Evolutionary conservation across 2,797 vertebrate genomes (phyloP).

Genomic region (Myotis daubentonii): DNA sequence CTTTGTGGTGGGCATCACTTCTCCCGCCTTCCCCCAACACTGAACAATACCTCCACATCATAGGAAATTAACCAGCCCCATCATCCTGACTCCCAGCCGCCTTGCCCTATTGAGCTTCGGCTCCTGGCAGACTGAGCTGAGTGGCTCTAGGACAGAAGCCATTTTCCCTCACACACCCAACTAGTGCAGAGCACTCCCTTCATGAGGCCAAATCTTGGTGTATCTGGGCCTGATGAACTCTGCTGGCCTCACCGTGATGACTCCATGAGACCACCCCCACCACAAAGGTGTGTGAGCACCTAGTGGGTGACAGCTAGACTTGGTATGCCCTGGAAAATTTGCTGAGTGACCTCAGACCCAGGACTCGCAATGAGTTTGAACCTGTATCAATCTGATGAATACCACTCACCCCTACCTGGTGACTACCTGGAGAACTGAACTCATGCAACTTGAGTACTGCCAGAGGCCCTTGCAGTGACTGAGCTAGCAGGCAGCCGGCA

Average conservation of each 20-base stretch:
- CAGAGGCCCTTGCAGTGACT: too few species aligned
- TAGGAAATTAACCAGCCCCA: neutral
- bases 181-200: too few species aligned
- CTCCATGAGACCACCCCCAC: neutral
- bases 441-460: too few species aligned
- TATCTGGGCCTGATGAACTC: too few species aligned
- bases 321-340: neutral
- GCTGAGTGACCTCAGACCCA: neutral
- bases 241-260: neutral
- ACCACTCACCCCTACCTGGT: neutral
- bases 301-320: neutral
- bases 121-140: neutral
- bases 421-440: too few species aligned
- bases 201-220: too few species aligned
- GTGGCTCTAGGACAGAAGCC: neutral
- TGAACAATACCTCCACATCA: neutral
- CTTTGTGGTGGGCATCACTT: neutral
- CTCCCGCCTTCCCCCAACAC: neutral
- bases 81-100: neutral
- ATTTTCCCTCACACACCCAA: neutral
- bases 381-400: neutral
- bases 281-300: neutral
- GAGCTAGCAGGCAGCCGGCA: too few species aligned
- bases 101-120: neutral
- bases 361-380: neutral